Conservation (phyloP, 2,113 vertebrate species). For the Puma concolor region DNA sequence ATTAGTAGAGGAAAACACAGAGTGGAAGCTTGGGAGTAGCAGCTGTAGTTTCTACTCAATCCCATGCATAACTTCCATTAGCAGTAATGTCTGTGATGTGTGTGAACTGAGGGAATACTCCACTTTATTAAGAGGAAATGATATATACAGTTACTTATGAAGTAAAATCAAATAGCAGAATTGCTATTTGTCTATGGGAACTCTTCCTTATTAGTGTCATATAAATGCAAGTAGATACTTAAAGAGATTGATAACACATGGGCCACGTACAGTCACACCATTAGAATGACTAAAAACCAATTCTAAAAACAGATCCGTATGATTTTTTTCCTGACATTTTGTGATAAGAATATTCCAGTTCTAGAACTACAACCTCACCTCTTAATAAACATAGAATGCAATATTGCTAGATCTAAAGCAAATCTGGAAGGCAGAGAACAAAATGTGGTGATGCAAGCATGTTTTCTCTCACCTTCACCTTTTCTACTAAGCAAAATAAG, state of each 20-base stretch:
- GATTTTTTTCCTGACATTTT: neutral
- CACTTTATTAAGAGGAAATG: slow-evolving; percentile 72
- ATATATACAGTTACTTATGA: slow-evolving; percentile 57
- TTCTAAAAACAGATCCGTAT: neutral
- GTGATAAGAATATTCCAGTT: neutral
- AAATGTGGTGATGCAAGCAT: neutral
- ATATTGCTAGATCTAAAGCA: slow-evolving; percentile 9
- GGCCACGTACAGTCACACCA: neutral
- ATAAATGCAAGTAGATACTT: slow-evolving; percentile 59
- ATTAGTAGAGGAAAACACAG: neutral
- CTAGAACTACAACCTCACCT: neutral
- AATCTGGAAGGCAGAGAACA: slow-evolving; percentile 43
- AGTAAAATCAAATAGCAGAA: slow-evolving; percentile 61
- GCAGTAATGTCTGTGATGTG: slow-evolving; percentile 29
- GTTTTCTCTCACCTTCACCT: neutral
- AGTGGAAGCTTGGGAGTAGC: neutral
- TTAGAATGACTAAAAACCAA: slow-evolving; percentile 20
- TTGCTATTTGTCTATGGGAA: slow-evolving; percentile 53
- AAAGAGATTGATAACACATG: slow-evolving; percentile 53
- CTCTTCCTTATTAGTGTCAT: slow-evolving; percentile 56
- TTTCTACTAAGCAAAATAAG: slow-evolving; percentile 65
- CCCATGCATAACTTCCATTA: slow-evolving; percentile 49
- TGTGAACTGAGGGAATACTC: slow-evolving; percentile 44
- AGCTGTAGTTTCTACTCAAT: neutral
- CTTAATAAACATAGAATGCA: neutral